A percentile compares a stretch with the other conserved stretches of the same genome.
Conservation (phyloP, 2,113 vertebrate genomes). For the Melanostigma gelatinosum region DNA sequence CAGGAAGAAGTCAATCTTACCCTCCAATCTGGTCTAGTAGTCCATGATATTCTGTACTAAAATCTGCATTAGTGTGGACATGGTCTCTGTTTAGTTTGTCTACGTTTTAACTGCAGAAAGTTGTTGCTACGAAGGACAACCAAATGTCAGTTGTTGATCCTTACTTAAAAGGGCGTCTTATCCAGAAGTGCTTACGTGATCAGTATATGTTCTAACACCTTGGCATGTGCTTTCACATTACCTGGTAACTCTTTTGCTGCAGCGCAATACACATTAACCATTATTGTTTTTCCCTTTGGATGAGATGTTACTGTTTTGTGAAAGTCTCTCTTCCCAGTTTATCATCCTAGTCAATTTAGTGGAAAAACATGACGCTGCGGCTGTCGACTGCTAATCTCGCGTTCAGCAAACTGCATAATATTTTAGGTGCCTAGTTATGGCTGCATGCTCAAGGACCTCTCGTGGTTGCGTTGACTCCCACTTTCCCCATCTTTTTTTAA, state of each 20-base stretch:
- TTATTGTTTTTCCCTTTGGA: background rate
- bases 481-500: background rate
- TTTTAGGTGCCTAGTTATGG: background rate
- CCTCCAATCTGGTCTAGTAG: background rate
- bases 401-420: background rate
- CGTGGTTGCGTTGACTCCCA: no score
- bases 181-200: background rate
- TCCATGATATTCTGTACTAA: background rate
- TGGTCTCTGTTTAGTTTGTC: background rate
- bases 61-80: background rate
- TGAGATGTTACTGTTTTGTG: conserved; percentile 6
- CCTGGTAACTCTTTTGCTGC: background rate
- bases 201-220: background rate
- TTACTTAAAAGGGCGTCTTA: background rate
- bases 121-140: background rate
- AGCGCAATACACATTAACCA: conserved; percentile 12
- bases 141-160: background rate
- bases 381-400: background rate
- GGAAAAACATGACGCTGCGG: background rate
- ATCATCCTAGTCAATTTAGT: background rate
- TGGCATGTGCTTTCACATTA: background rate
- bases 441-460: background rate
- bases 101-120: background rate
- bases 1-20: background rate
- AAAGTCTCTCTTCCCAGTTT: background rate